phyloP scores from a whole-genome alignment of 2,888 invertebrate genomes.

The Troides oblongomaculatus region DNA sequence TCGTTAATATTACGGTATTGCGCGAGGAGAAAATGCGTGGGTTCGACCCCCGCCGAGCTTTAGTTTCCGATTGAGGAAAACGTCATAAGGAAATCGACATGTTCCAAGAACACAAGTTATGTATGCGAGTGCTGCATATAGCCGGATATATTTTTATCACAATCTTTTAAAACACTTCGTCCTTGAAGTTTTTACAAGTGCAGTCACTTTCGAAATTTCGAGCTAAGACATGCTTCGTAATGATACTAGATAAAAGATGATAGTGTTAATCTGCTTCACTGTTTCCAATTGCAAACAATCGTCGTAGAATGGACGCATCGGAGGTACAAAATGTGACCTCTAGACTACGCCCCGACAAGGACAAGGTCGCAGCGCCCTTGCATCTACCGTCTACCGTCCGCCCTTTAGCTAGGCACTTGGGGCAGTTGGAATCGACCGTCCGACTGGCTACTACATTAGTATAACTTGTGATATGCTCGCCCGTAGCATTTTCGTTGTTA shows the following conservation, averaged over 20 bases:
- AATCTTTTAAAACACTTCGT: neutral
- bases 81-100: too few relatives aligned
- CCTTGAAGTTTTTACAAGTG: neutral
- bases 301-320: conserved; percentile 48
- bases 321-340: conserved; percentile 66
- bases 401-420: conserved; percentile 43
- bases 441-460: conserved; percentile 16
- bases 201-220: conserved; percentile 14
- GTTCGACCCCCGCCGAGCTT: too few relatives aligned
- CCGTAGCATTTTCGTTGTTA: conserved; percentile 1
- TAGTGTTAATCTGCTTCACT: conserved; percentile 30
- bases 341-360: conserved; percentile 65
- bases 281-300: conserved; percentile 32
- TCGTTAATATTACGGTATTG: too few relatives aligned
- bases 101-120: too few relatives aligned
- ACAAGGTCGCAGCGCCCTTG: conserved; percentile 72
- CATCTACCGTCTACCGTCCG: conserved; percentile 53
- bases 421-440: conserved; percentile 30
- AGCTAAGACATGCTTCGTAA: conserved; percentile 1
- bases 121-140: too few relatives aligned
- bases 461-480: conserved; percentile 18
- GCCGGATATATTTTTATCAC: too few relatives aligned
- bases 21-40: too few relatives aligned
- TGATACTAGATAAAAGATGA: conserved; percentile 30
- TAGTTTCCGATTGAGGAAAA: too few relatives aligned